phyloP scores from a whole-genome alignment of 2,113 vertebrate genomes.

The Tretioscincus oriximinensis region DNA sequence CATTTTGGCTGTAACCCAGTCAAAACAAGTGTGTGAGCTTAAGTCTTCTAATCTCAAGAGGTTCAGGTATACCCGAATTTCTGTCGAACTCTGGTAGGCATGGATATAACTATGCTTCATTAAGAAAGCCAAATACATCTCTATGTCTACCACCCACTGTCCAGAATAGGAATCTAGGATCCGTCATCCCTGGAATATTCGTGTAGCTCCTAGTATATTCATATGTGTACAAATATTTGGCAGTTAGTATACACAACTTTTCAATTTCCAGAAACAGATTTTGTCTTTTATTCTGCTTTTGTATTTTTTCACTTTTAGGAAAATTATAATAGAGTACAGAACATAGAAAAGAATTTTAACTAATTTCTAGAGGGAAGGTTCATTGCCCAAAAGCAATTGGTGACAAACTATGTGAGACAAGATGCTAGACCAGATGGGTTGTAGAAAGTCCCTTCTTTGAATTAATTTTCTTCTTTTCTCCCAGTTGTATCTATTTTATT shows the following conservation, averaged over 20 bases:
- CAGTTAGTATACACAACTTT: neutral
- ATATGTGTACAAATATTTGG: neutral
- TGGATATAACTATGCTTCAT: neutral
- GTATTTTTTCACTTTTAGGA: neutral
- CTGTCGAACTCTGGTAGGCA: neutral
- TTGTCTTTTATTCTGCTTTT: neutral
- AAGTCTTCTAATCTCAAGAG: neutral
- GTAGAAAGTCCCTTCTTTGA: too few relatives aligned
- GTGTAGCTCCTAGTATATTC: neutral
- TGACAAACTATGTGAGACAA: too few relatives aligned
- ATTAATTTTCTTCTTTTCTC: too few relatives aligned
- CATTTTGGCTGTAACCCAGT: neutral
- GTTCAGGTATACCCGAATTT: neutral
- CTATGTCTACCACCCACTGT: neutral
- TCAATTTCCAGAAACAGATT: neutral
- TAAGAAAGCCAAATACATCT: neutral
- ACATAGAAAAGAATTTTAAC: neutral
- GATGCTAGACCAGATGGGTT: too few relatives aligned
- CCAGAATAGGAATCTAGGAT: neutral
- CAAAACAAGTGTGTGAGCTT: neutral
- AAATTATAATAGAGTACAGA: neutral
- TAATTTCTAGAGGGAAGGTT: neutral
- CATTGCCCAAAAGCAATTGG: too few relatives aligned
- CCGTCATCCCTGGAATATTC: neutral
- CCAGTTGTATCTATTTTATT: too few relatives aligned